phyloP scores from a whole-genome alignment of 2,888 invertebrate species.

The Encarsia formosa region DNA sequence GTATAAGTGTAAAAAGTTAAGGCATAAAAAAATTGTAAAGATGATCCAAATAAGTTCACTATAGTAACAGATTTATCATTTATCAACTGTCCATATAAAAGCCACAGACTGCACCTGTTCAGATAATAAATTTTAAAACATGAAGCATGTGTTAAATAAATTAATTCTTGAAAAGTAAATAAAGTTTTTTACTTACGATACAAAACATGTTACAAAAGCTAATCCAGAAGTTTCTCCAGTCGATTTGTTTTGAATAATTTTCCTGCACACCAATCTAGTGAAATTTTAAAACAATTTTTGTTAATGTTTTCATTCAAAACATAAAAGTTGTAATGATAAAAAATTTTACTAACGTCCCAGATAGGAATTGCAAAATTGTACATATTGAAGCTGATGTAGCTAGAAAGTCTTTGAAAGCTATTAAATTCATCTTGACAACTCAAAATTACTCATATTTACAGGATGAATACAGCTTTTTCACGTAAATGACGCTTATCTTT shows the following conservation, averaged over 20 bases:
- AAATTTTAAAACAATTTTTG: conserved; percentile 25
- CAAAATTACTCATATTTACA: conserved; percentile 12
- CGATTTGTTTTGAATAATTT: conserved; percentile 68
- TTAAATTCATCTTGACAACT: conserved; percentile 14
- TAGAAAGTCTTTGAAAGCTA: conserved; percentile 34
- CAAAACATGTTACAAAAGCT: conserved; percentile 72
- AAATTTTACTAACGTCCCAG: conserved; percentile 70
- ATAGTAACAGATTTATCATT: conserved; percentile 67
- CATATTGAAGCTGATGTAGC: conserved; percentile 66
- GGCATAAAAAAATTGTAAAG: conserved; percentile 68
- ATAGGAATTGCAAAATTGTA: conserved; percentile 78
- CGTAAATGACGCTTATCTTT: no score
- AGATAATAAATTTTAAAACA: conserved; percentile 32
- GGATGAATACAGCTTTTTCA: no score
- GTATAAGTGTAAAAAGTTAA: conserved; percentile 70
- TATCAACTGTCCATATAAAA: conserved; percentile 73
- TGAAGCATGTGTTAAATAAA: conserved; percentile 6
- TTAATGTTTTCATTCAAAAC: not conserved
- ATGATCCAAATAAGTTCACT: conserved; percentile 72
- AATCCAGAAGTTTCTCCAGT: conserved; percentile 74
- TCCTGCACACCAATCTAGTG: conserved; percentile 72
- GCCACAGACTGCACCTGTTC: conserved; percentile 76
- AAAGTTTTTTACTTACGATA: conserved; percentile 59
- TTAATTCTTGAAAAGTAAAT: conserved; percentile 1
- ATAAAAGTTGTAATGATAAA: not conserved